Base-by-base conservation (phyloP, 1,140 invertebrate species). In the Drosophila seguyi region DNA sequence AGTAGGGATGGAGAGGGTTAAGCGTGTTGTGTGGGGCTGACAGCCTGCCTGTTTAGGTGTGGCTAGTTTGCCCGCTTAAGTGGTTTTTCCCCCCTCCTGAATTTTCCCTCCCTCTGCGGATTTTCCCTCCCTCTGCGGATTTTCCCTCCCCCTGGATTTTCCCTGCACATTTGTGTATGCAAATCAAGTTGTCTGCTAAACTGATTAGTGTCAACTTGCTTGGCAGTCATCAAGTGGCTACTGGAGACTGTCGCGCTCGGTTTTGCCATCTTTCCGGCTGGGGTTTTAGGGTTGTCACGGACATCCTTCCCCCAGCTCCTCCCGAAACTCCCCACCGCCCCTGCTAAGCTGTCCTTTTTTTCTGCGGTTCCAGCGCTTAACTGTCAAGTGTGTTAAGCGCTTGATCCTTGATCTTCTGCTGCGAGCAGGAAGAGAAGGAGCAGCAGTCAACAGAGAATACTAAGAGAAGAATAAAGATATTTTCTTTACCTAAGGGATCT, bases 41-140 rank as follows among this genome's bases (percentile, higher is more conserved):
- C 4, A 34, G 34, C 11, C 34, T 13, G 73, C 75, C 67, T 72
- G 68, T 65, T 82, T 78, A 82, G 79, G 75, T 88, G 82, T 67
- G 84, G 84, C 75, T 88, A 74, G 84, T 87, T 55, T 82, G 71
- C 81, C 83, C 79, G 80, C 72, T 71, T 88, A 84, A 87, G 84
- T 87, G 84, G 80, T 88, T 87, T 87, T 77, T 29, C 76, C 20
- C 5, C 11, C 11, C 4, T n/a, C 18, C 18, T 6, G 41, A 42
- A 42, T 44, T 18, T 45, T 14, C 20, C 22, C 45, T 22, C 22
- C 25, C 39, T 11, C 25, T 27, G 6, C 13, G 41, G 16, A 42
- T 44, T 18, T 45, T 14, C 20, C 22, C 45, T 22, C 22, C 25
- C 39, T 11, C 25, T 27, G 6, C 13, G 41, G 16, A 42, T 44